Percentiles rank a stretch among this genome's conserved stretches.
phyloP scores from a whole-genome alignment of 2,113 vertebrate species.

The Cephalopholis sonnerati region DNA sequence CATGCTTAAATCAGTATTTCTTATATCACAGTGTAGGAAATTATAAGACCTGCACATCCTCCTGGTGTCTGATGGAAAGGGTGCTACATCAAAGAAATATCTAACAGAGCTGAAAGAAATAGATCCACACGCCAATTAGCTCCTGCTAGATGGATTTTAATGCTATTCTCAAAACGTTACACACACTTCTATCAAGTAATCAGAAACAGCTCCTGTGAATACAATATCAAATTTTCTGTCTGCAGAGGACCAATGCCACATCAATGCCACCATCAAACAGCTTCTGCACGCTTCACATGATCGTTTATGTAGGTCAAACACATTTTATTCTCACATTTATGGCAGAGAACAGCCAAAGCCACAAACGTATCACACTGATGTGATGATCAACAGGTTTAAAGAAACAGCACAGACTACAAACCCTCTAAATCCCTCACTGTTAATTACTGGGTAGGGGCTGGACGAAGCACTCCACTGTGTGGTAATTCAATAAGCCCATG shows the following conservation, averaged over 20 bases:
- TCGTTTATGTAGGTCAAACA: neutral
- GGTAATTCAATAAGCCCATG: slow-evolving; percentile 80
- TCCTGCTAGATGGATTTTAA: too few species aligned
- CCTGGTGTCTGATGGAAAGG: too few species aligned
- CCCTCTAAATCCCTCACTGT: slow-evolving; percentile 68
- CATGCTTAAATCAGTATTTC: neutral
- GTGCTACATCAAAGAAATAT: too few species aligned
- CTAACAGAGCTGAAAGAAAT: too few species aligned
- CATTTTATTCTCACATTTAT: neutral
- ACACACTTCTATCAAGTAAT: neutral
- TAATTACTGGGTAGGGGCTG: slow-evolving; percentile 74
- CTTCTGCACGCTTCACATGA: neutral
- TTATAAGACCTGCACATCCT: too few species aligned
- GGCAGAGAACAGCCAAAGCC: neutral
- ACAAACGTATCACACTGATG: slow-evolving; percentile 21
- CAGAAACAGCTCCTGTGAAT: neutral
- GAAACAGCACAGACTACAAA: slow-evolving; percentile 62
- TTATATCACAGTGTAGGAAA: neutral
- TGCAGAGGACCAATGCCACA: neutral
- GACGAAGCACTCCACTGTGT: slow-evolving; percentile 68
- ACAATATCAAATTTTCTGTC: neutral
- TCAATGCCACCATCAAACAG: slow-evolving; percentile 12
- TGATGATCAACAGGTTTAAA: slow-evolving; percentile 66
- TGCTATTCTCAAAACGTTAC: too few species aligned
- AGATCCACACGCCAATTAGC: too few species aligned